Base-by-base conservation (phyloP, 1,140 invertebrate genomes). In the Bombus pyrosoma region DNA sequence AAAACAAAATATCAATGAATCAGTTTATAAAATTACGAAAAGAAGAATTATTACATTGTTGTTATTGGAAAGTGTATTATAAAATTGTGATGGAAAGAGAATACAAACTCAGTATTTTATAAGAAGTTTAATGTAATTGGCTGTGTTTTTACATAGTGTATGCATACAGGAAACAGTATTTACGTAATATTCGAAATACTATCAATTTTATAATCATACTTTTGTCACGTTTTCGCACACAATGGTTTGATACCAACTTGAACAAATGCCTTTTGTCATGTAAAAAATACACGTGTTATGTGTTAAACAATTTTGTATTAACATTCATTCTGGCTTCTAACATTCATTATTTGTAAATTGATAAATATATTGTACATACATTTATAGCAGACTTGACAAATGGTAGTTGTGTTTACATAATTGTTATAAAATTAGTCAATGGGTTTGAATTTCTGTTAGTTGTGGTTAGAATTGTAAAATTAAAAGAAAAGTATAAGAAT, bases 81-180 rank as follows among this genome's bases (percentile, higher is more conserved):
- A 41, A 69, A 76, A 41, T 83, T 77, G 43, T 57, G 32, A 76
- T 37, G 62, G 28, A 62, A 57, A 59, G 28, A 39, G n/a, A 81
- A 78, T 68, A 18, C 59, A 81, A 72, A 59, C 1, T 62, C 71
- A 62, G 41, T 73, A 64, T 18, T 85, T 68, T 75, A 59, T 78
- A 74, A 83, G 37, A 71, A 84, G 71, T 75, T 84, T 69, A 47
- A 80, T 80, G 62, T 76, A 77, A 83, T 86, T 32, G 86, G 89
- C 83, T 90, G 89, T 86, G 86, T 87, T 83, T 86, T 68, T 87
- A 79, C 78, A 59, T 87, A 85, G 53, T 69, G 53, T 62, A 53
- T 68, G 75, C 43, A 74, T 62, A 68, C n/a, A 83, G 62, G 47
- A 71, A 81, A 76, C 75, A 90, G 88, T 89, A 87, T 90, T 90